phyloP scores from a whole-genome alignment of 2,888 invertebrate species.

The Cordylochernes scorpioides region DNA sequence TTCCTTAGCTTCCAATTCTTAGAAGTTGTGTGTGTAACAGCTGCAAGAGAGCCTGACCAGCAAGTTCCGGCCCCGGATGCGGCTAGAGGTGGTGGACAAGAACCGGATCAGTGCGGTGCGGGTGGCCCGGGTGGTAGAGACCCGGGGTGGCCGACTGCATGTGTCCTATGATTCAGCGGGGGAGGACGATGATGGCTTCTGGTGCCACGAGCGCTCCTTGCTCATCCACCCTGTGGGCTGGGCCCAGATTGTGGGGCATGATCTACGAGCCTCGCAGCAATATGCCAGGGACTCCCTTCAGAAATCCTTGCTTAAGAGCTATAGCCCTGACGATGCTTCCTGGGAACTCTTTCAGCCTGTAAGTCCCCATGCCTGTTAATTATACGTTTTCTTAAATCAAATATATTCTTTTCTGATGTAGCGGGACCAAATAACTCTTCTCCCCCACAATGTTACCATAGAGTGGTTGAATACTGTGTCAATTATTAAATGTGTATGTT shows the following conservation, averaged over 20 bases:
- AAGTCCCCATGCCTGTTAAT: too few relatives aligned
- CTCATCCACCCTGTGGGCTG: conserved; percentile 89
- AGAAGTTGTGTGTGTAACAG: conserved; percentile 45
- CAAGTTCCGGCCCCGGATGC: conserved; percentile 32
- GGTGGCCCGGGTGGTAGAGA: conserved; percentile 63
- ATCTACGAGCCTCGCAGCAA: conserved; percentile 45
- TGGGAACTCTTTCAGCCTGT: conserved; percentile 38
- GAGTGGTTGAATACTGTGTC: too few relatives aligned
- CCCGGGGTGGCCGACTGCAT: conserved; percentile 69
- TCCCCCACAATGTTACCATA: too few relatives aligned
- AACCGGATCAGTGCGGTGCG: conserved; percentile 68
- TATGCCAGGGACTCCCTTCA: conserved; percentile 21
- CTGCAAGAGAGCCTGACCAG: conserved; percentile 20
- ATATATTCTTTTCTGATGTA: too few relatives aligned
- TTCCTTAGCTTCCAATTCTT: conserved; percentile 2
- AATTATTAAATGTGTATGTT: too few relatives aligned
- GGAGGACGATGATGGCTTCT: conserved; percentile 38
- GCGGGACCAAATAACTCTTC: too few relatives aligned
- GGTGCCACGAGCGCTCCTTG: conserved; percentile 87
- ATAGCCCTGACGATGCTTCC: conserved; percentile 48
- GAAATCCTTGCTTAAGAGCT: conserved; percentile 31
- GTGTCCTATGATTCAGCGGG: conserved; percentile 63
- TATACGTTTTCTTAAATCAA: too few relatives aligned
- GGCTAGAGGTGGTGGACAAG: conserved; percentile 83
- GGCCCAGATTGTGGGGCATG: conserved; percentile 68